These are phyloP conservation scores for Phacellophora camtschatica DNA, from an alignment of 30 jellyfish, hydroid and myxozoan genomes.

Conservation along the genomic window DNA sequence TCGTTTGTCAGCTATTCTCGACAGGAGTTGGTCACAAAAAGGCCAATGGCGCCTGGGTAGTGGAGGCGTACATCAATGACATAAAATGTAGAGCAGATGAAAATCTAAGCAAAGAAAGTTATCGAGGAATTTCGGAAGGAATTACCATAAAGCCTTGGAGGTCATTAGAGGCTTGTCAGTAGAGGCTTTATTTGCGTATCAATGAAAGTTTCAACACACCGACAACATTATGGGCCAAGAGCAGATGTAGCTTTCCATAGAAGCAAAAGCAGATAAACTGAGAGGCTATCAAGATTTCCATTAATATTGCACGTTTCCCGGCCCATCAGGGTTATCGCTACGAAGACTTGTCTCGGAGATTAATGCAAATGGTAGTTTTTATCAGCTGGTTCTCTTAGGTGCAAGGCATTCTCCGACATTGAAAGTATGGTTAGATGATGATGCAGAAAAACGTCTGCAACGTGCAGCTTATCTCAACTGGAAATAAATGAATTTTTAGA, in stretches of 20 bases:
- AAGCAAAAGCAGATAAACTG: slow-evolving; percentile 60
- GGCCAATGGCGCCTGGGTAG: slow-evolving; percentile 59
- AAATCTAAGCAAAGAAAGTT: slow-evolving; percentile 38
- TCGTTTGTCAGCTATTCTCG: slow-evolving; percentile 55
- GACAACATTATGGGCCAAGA: slow-evolving; percentile 43
- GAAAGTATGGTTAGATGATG: slow-evolving; percentile 49
- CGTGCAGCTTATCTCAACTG: slow-evolving; percentile 74
- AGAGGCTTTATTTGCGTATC: slow-evolving; percentile 51
- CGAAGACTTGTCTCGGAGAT: slow-evolving; percentile 57
- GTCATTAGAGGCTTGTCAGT: no score
- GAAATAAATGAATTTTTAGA: slow-evolving; percentile 37
- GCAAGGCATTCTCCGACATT: slow-evolving; percentile 51
- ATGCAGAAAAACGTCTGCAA: slow-evolving; percentile 60
- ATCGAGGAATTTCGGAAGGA: no score
- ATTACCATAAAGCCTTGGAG: no score
- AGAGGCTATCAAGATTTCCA: slow-evolving; percentile 60
- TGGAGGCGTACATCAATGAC: slow-evolving; percentile 67
- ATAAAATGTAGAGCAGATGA: slow-evolving; percentile 62
- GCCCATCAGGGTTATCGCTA: slow-evolving; percentile 64
- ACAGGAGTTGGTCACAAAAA: slow-evolving; percentile 65
- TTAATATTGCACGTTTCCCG: slow-evolving; percentile 46
- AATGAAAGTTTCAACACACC: slow-evolving; percentile 54
- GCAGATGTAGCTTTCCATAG: slow-evolving; percentile 43
- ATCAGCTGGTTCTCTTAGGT: slow-evolving; percentile 58
- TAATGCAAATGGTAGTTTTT: slow-evolving; percentile 61